These are phyloP conservation scores for Clarias laeviceps DNA, from an alignment of 2,797 vertebrate genomes.

Conservation along the genomic window DNA sequence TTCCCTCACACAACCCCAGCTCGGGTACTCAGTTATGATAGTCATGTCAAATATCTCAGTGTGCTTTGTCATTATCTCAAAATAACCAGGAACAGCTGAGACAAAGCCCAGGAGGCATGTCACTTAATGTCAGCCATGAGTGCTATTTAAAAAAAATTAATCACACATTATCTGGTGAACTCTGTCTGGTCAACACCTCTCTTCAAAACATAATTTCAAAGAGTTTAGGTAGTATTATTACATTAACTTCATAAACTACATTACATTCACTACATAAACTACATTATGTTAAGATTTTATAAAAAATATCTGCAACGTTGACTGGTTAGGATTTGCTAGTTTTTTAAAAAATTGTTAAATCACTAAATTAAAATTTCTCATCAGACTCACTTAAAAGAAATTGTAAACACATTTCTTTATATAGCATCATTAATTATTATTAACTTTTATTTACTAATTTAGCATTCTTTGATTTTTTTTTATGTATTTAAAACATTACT, in stretches of 20 bases:
- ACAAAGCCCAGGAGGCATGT: constrained; percentile 57
- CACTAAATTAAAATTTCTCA: too few species aligned
- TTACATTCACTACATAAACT: background rate
- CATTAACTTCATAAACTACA: background rate
- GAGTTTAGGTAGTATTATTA: too few species aligned
- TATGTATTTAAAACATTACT: background rate
- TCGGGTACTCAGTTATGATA: constrained; percentile 38
- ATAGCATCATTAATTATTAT: background rate
- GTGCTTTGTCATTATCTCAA: constrained; percentile 68
- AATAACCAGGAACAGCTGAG: constrained; percentile 71
- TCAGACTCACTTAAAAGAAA: background rate
- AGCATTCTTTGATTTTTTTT: background rate
- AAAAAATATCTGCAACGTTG: background rate
- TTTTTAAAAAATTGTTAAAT: background rate
- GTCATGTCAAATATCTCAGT: constrained; percentile 67
- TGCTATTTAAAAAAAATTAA: constrained; percentile 5
- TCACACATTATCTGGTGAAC: background rate
- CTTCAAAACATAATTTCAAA: background rate
- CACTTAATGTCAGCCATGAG: constrained; percentile 27
- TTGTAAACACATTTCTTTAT: background rate
- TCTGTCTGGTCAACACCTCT: constrained; percentile 21
- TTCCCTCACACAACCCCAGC: background rate
- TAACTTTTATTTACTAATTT: background rate
- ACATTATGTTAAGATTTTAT: background rate
- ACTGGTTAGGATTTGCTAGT: background rate